Evolutionary conservation across 2,888 invertebrate genomes (phyloP).

Genomic region (Rotaria magnacalcarata): DNA sequence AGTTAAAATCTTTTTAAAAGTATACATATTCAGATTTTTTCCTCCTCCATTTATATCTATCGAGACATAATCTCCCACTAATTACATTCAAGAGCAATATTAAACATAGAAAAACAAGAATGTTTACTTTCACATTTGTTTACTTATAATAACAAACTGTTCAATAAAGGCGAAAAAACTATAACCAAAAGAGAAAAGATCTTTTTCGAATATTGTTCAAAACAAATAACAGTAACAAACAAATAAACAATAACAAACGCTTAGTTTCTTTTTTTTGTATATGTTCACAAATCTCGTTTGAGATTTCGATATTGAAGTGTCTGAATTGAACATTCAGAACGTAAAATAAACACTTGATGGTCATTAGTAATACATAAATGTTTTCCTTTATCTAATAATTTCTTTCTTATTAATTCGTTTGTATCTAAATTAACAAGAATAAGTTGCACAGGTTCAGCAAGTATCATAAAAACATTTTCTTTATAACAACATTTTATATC

Average conservation of each 20-base stretch:
- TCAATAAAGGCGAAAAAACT: background rate
- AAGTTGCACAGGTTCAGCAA: conserved; percentile 12
- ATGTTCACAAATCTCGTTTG: background rate
- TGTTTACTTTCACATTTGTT: background rate
- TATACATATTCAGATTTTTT: too few relatives aligned
- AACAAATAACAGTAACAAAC: background rate
- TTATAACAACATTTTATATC: conserved; percentile 16
- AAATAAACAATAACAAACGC: background rate
- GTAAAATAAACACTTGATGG: background rate
- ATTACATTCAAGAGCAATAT: too few relatives aligned
- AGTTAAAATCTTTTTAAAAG: too few relatives aligned
- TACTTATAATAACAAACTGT: background rate
- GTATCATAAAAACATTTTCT: background rate
- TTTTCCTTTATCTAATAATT: conserved; percentile 21
- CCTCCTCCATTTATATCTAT: too few relatives aligned
- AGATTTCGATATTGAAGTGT: background rate
- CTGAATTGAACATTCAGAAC: conserved; percentile 15
- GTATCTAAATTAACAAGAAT: background rate
- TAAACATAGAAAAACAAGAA: too few relatives aligned
- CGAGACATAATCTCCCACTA: too few relatives aligned
- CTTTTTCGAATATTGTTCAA: background rate
- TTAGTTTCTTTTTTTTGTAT: background rate
- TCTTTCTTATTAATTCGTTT: background rate
- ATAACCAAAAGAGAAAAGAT: background rate
- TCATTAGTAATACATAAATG: background rate